These are phyloP conservation scores for Nomada ruficornis DNA, from an alignment of 2,888 invertebrate species.

Conservation along the genomic window DNA sequence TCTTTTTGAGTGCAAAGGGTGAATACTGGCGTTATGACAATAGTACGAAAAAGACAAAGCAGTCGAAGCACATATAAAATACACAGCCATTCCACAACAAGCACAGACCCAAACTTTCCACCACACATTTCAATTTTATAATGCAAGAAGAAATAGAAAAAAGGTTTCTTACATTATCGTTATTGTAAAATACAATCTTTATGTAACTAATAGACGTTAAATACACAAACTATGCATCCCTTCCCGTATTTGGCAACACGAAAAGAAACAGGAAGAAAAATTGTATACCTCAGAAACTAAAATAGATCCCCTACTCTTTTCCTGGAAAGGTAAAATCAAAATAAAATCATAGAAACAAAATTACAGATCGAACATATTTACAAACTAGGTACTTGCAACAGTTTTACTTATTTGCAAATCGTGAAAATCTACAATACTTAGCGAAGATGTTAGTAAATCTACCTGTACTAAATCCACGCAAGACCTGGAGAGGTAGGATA, in stretches of 20 bases:
- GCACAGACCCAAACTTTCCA: constrained; percentile 36
- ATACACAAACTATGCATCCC: constrained; percentile 46
- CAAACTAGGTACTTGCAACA: constrained; percentile 38
- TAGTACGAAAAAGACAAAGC: constrained; percentile 54
- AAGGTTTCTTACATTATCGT: constrained; percentile 22
- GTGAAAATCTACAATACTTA: constrained; percentile 54
- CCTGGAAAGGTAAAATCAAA: constrained; percentile 79
- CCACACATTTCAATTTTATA: constrained; percentile 14
- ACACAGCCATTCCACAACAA: constrained; percentile 53
- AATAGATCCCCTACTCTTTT: constrained; percentile 79
- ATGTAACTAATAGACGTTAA: constrained; percentile 45
- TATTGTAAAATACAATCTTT: constrained; percentile 28
- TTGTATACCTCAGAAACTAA: constrained; percentile 80
- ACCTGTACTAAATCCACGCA: constrained; percentile 82
- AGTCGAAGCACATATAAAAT: constrained; percentile 56
- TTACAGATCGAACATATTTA: constrained; percentile 41
- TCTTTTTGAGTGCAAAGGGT: no score
- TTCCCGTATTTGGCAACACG: constrained; percentile 63
- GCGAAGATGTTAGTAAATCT: constrained; percentile 77
- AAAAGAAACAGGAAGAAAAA: constrained; percentile 71
- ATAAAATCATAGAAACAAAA: constrained; percentile 64
- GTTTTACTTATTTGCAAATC: constrained; percentile 35
- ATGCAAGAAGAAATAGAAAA: constrained; percentile 23
- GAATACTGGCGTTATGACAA: constrained; percentile 13
- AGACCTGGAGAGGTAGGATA: constrained; percentile 80